phyloP scores from a whole-genome alignment of 2,888 invertebrate species.

The Tubulanus polymorphus region DNA sequence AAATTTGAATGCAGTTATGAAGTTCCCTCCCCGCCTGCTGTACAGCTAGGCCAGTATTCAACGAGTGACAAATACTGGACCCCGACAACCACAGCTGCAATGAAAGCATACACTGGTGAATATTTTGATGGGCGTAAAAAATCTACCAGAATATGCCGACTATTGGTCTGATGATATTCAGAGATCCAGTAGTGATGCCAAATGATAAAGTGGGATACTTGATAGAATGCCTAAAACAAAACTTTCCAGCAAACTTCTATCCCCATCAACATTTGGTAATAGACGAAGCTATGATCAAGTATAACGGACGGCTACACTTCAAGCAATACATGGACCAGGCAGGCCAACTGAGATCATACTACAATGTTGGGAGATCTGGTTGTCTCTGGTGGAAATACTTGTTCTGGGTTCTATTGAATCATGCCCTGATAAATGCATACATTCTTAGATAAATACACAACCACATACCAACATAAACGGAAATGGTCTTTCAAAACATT shows the following conservation, averaged over 20 bases:
- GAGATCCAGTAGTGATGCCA: neutral
- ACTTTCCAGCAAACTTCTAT: neutral
- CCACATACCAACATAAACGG: neutral
- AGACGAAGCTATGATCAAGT: neutral
- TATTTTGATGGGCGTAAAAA: neutral
- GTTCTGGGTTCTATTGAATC: neutral
- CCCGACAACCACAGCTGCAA: neutral
- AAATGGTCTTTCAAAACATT: neutral
- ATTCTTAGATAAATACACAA: neutral
- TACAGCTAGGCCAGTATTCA: neutral
- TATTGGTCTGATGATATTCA: neutral
- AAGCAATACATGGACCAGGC: neutral
- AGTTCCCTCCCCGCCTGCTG: neutral
- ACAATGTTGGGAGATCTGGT: neutral
- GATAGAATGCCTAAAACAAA: neutral
- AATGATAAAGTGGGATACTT: neutral
- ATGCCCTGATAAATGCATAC: neutral
- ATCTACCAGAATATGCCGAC: neutral
- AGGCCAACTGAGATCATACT: neutral
- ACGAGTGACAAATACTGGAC: neutral
- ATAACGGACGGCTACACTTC: neutral
- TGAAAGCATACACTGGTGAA: neutral
- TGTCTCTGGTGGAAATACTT: neutral
- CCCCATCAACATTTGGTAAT: neutral
- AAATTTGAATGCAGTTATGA: neutral